A percentile compares a stretch with the other conserved stretches of the same genome.
Evolutionary conservation across 2,888 invertebrate species (phyloP).

Genomic region (Drosophila paranaensis): DNA sequence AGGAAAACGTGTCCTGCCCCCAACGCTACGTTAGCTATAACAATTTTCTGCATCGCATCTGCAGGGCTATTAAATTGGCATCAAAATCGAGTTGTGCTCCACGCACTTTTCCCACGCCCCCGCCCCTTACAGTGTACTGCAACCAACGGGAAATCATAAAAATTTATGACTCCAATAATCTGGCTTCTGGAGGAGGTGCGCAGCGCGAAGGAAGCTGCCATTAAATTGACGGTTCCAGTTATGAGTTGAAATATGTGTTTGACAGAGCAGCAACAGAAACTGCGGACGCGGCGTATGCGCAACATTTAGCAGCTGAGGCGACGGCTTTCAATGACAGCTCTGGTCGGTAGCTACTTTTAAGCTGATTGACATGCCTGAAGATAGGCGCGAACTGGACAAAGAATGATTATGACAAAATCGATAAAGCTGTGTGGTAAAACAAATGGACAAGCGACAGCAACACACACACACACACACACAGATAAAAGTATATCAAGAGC

Average conservation of each 20-base stretch:
- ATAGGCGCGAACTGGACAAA: constrained; percentile 37
- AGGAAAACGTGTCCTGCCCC: not conserved
- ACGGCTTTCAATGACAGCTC: constrained; percentile 39
- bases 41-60: constrained; percentile 75
- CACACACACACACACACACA: not conserved
- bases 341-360: constrained; percentile 3
- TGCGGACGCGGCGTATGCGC: constrained; percentile 29
- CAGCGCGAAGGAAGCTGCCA: constrained; percentile 2
- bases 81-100: constrained; percentile 47
- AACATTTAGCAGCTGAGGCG: constrained; percentile 31
- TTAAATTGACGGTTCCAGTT: constrained; percentile 53
- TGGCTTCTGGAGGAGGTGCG: constrained; percentile 43
- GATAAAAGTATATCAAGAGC: constrained; percentile 12
- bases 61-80: constrained; percentile 74
- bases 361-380: constrained; percentile 43
- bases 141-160: constrained; percentile 80
- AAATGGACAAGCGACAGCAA: constrained; percentile 5
- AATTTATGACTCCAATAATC: constrained; percentile 82
- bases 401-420: constrained; percentile 55
- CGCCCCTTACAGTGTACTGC: constrained; percentile 28
- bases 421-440: constrained; percentile 27
- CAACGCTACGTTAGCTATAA: constrained; percentile 43
- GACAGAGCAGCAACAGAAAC: constrained; percentile 10
- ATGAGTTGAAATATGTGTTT: constrained; percentile 46
- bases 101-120: constrained; percentile 49